Percentiles rank a stretch among this genome's conserved stretches.
These are phyloP conservation scores for Poecilus cupreus DNA, from an alignment of 2,888 invertebrate species.

Conservation along the genomic window DNA sequence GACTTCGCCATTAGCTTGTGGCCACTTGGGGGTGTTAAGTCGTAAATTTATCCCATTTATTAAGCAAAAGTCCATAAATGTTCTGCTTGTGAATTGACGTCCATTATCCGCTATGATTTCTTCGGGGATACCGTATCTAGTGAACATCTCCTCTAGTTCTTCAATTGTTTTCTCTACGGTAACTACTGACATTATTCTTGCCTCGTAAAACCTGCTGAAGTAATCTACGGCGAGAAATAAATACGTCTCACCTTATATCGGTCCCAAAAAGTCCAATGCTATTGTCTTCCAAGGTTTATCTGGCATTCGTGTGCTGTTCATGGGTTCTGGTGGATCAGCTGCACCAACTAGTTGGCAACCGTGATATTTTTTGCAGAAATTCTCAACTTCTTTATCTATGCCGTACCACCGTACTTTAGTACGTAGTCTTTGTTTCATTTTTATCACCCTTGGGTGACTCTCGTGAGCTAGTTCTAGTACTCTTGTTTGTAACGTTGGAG, in stretches of 20 bases:
- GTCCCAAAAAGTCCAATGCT: conserved; percentile 61
- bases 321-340: conserved; percentile 59
- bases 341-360: conserved; percentile 62
- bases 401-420: conserved; percentile 51
- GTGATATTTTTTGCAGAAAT: conserved; percentile 59
- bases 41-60: not conserved
- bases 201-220: conserved; percentile 61
- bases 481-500: too few species aligned
- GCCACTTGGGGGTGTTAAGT: not conserved
- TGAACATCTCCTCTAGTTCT: conserved; percentile 40
- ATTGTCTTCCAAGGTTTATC: conserved; percentile 60
- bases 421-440: conserved; percentile 51
- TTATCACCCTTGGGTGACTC: conserved; percentile 59
- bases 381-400: conserved; percentile 63
- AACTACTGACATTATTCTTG: conserved; percentile 31
- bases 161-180: conserved; percentile 19
- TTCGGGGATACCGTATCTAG: conserved; percentile 15
- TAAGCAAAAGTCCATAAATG: not conserved
- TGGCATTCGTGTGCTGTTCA: conserved; percentile 59
- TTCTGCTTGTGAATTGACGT: not conserved
- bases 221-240: conserved; percentile 62
- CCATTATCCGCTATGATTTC: not conserved
- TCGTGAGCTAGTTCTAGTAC: conserved; percentile 57
- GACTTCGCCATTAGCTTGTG: not conserved
- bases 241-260: conserved; percentile 60